Conservation (phyloP, 2,888 invertebrate genomes). For the Tinea semifulvella region DNA sequence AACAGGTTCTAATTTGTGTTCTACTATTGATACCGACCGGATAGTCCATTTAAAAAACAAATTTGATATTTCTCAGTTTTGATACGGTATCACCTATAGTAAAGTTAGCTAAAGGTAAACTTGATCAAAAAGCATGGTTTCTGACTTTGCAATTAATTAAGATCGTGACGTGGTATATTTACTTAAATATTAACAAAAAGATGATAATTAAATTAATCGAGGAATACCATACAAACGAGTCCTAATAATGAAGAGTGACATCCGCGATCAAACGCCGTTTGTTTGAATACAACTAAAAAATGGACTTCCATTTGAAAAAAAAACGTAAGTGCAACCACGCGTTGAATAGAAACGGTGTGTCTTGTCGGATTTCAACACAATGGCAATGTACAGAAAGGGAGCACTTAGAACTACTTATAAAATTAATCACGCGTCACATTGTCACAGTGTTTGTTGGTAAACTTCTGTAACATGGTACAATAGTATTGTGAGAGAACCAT, state of each 20-base stretch:
- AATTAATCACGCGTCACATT: constrained; percentile 55
- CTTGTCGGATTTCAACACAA: constrained; percentile 7
- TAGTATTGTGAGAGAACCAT: constrained; percentile 26
- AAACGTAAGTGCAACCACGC: constrained; percentile 9
- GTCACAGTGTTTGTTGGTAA: constrained; percentile 54
- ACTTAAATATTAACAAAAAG: no score
- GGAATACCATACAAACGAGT: no score
- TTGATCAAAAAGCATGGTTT: no score
- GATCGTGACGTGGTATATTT: no score
- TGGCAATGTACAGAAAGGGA: constrained; percentile 25
- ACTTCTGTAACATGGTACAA: constrained; percentile 39
- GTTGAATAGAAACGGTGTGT: not conserved
- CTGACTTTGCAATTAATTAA: no score
- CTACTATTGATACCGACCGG: no score
- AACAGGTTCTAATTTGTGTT: no score
- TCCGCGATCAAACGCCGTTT: not conserved
- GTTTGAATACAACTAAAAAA: not conserved
- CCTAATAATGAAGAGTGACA: not conserved
- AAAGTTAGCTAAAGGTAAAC: no score
- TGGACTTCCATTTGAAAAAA: not conserved
- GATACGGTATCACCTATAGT: no score
- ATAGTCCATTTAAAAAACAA: no score
- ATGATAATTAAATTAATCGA: no score
- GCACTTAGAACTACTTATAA: constrained; percentile 42
- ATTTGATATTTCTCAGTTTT: no score